Evolutionary conservation across 2,888 invertebrate genomes (phyloP).

Genomic region (Trichogramma dendrolimi): DNA sequence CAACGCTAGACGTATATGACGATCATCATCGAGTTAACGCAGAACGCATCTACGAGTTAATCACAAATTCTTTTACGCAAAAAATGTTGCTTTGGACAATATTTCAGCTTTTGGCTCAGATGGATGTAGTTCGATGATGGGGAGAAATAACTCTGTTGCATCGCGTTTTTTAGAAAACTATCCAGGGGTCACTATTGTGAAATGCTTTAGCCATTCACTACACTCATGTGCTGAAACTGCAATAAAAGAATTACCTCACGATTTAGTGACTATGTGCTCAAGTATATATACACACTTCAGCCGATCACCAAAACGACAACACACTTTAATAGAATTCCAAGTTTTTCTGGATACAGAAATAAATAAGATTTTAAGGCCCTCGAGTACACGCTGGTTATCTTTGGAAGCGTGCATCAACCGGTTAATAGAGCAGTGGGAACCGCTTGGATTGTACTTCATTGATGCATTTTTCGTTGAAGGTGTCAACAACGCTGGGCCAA

Average conservation of each 20-base stretch:
- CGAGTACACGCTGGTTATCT: constrained; percentile 25
- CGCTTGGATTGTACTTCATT: constrained; percentile 17
- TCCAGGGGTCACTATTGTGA: constrained; percentile 24
- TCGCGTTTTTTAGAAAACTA: constrained; percentile 14
- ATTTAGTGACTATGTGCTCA: constrained; percentile 8
- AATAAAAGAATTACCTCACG: constrained; percentile 17
- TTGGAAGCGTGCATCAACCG: constrained; percentile 14
- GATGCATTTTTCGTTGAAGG: not conserved
- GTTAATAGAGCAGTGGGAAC: constrained; percentile 23
- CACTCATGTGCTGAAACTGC: constrained; percentile 25
- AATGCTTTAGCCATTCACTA: constrained; percentile 26
- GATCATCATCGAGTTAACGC: constrained; percentile 15
- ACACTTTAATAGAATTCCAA: constrained; percentile 14
- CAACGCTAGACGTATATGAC: constrained; percentile 12
- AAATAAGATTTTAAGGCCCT: constrained; percentile 19
- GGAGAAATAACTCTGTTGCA: constrained; percentile 27
- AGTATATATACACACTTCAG: constrained; percentile 18
- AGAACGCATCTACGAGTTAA: constrained; percentile 10
- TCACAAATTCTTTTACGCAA: constrained; percentile 16
- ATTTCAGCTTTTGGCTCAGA: constrained; percentile 28
- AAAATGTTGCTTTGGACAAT: constrained; percentile 21
- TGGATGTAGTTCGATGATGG: constrained; percentile 30
- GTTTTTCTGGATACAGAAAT: constrained; percentile 16
- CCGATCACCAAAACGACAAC: constrained; percentile 12
- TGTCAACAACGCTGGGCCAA: not conserved